Conservation (phyloP, 2,113 vertebrate species). For the Anarhynchus alexandrinus region DNA sequence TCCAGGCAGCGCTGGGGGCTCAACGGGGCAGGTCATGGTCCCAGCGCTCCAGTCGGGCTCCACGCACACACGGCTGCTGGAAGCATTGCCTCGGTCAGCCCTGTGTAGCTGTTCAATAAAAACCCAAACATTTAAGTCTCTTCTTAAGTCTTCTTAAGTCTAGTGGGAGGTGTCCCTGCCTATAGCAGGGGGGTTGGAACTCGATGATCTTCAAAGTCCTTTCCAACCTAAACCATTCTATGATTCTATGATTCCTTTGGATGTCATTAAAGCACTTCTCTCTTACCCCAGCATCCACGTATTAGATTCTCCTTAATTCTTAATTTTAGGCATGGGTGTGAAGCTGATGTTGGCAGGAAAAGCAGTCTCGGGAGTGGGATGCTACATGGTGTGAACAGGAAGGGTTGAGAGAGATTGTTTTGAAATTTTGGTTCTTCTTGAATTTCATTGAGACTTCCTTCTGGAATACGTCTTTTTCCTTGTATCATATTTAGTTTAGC, state of each 20-base stretch:
- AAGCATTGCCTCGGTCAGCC: background rate
- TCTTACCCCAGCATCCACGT: too few relatives aligned
- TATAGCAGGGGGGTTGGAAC: too few relatives aligned
- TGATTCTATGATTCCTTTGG: too few relatives aligned
- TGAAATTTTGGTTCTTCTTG: background rate
- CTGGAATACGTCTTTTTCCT: background rate
- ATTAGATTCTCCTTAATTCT: background rate
- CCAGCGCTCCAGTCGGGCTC: fast-evolving
- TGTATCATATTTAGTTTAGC: background rate
- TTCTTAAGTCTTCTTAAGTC: too few relatives aligned
- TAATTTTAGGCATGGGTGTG: background rate
- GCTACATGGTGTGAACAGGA: background rate
- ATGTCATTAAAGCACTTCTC: fast-evolving
- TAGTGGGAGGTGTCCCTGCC: too few relatives aligned
- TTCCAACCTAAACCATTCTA: too few relatives aligned
- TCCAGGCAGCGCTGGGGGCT: background rate
- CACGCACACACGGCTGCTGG: fast-evolving
- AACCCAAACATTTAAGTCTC: background rate
- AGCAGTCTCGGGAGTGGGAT: too few relatives aligned
- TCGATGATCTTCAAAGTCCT: too few relatives aligned
- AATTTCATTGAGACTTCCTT: background rate
- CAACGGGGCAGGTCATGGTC: background rate
- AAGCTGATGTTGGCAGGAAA: background rate
- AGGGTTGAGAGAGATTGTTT: background rate
- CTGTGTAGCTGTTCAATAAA: background rate